Evolutionary conservation across 2,888 invertebrate genomes (phyloP), one percentile per base, ranked within the genome.

Genomic region (Apotomis betuletana): DNA sequence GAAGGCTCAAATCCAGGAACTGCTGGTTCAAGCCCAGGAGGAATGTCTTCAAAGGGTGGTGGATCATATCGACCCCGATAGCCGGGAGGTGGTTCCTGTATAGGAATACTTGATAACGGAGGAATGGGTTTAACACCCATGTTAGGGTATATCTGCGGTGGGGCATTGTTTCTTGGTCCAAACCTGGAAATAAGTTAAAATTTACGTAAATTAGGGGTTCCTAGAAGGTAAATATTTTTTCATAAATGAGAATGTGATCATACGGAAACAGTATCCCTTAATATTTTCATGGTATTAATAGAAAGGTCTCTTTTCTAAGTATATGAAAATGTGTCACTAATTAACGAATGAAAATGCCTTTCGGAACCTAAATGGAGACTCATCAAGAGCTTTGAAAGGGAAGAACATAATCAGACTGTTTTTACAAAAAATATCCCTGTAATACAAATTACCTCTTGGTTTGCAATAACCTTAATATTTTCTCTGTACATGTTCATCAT

Each of bases 1-100:
- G 94, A 91, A 38, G 93, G 92, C 81, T 95, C 95, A 81, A 94
- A 94, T 38, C 95, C 95, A 54, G 95, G 95, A 27, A 94, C 94
- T 0, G 95, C 94, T 5, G 95, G 95, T 80, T 95, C 95, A 1
- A 95, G 95, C 12, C 95, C 95, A 8, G 95, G 95, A 13, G 95
- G 95, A 71, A 94, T 91, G 58, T 95, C 94, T 78, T 95, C 95
- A 79, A 94, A 95, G 67, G 93, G 85, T 36, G 90, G 90, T 8
- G 77, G 87, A 52, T 93, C 92, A 77, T 90, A 93, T 6, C 92
- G 90, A 62, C 89, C 90, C 63, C 90, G 85, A 80, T 90, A 92
- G 5, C 88, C 88, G n/a, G 87, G 85, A 38, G 87, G 85, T 44
- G 84, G 88, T 46, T 91, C 91, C 75, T 85, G 87, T 41, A 87